Evolutionary conservation across 2,797 vertebrate genomes (phyloP).

Genomic region (Monodelphis domestica): DNA sequence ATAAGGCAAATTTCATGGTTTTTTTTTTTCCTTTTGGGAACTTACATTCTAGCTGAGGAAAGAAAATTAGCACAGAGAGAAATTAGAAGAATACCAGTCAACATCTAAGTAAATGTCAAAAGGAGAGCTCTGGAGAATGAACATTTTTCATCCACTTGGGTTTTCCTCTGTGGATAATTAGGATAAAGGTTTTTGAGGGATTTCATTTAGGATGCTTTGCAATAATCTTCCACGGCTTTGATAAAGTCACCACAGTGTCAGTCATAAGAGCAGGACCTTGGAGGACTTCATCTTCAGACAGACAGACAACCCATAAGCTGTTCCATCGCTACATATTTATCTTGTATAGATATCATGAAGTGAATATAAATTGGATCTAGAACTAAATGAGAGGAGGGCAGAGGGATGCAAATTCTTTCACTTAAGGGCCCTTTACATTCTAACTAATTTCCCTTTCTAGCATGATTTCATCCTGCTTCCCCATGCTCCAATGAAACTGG

Average conservation of each 20-base stretch:
- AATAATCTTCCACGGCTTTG: not conserved
- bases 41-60: not conserved
- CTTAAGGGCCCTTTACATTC: not conserved
- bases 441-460: not conserved
- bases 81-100: not conserved
- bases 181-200: not conserved
- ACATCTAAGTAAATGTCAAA: not conserved
- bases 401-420: not conserved
- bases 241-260: not conserved
- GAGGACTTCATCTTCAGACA: not conserved
- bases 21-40: not conserved
- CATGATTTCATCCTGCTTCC: not conserved
- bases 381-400: not conserved
- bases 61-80: not conserved
- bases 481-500: not conserved
- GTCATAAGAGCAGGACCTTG: not conserved
- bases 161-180: not conserved
- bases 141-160: not conserved
- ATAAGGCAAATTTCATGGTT: not conserved
- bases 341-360: not conserved
- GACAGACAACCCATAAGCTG: not conserved
- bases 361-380: not conserved
- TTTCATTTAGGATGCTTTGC: not conserved
- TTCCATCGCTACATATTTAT: not conserved
- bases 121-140: not conserved